Evolutionary conservation across 1,140 invertebrate species (phyloP).

Genomic region (Brachionus plicatilis): DNA sequence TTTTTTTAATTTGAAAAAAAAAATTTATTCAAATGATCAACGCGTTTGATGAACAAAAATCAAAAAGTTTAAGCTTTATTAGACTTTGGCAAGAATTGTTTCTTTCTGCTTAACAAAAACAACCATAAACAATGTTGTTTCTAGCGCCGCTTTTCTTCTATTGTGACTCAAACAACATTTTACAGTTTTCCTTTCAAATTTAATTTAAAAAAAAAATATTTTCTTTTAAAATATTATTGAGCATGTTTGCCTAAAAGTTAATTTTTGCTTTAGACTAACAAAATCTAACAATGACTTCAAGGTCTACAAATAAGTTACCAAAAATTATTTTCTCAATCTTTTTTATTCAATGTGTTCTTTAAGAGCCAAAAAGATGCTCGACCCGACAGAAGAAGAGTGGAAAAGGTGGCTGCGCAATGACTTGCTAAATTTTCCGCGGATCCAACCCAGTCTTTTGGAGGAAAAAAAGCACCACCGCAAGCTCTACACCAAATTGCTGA

Average conservation of each 20-base stretch:
- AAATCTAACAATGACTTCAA: neutral
- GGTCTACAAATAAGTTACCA: neutral
- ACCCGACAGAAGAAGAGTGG: neutral
- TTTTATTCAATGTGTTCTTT: neutral
- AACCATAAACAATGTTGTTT: neutral
- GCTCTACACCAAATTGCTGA: neutral
- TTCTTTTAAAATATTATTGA: neutral
- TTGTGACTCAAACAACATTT: neutral
- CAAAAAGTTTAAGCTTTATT: neutral
- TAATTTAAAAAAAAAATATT: neutral
- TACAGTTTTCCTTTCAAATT: neutral
- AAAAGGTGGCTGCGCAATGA: neutral
- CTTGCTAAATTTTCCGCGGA: neutral
- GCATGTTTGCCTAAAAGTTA: neutral
- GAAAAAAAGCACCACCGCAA: neutral
- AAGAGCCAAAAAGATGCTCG: neutral
- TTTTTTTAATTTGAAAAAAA: neutral
- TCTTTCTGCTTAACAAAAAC: neutral
- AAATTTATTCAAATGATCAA: neutral
- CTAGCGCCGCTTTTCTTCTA: neutral
- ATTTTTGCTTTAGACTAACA: neutral
- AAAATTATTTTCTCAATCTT: neutral
- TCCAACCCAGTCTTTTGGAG: neutral
- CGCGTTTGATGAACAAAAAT: neutral
- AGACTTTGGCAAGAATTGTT: neutral